These are phyloP conservation scores for Cydia splendana DNA, from an alignment of 1,140 invertebrate species.

Conservation along the genomic window DNA sequence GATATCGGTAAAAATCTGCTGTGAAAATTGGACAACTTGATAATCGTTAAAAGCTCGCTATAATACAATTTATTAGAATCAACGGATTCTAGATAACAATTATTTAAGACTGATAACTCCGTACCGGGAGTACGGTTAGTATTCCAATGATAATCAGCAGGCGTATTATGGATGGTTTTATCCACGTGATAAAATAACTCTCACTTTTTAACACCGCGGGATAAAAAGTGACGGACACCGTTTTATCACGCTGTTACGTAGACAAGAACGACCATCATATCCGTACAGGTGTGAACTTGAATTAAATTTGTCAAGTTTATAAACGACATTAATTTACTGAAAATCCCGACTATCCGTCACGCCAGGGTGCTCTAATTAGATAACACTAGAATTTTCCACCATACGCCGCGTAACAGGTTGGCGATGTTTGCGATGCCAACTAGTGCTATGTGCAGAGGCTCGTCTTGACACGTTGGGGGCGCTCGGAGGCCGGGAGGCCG, in stretches of 20 bases:
- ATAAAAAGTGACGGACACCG: no score
- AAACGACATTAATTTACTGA: background rate
- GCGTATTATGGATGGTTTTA: no score
- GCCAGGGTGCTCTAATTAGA: conserved; percentile 26
- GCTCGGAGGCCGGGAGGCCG: conserved; percentile 71
- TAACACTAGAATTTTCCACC: conserved; percentile 35
- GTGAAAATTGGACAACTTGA: background rate
- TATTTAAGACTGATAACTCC: background rate
- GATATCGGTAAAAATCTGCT: background rate
- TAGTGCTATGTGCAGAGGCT: conserved; percentile 54
- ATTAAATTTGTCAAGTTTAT: background rate
- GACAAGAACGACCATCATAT: no score
- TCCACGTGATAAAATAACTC: no score
- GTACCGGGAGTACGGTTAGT: background rate
- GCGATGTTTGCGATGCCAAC: conserved; percentile 51
- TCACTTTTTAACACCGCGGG: no score
- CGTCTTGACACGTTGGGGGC: conserved; percentile 66
- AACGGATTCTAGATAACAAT: no score
- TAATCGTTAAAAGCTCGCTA: background rate
- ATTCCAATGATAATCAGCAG: background rate
- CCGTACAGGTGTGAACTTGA: background rate
- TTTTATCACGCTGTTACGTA: no score
- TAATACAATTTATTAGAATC: background rate
- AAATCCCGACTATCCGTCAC: background rate
- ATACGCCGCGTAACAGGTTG: conserved; percentile 36